Evolutionary conservation across 2,888 invertebrate genomes (phyloP).

Genomic region (Phengaris alcon): DNA sequence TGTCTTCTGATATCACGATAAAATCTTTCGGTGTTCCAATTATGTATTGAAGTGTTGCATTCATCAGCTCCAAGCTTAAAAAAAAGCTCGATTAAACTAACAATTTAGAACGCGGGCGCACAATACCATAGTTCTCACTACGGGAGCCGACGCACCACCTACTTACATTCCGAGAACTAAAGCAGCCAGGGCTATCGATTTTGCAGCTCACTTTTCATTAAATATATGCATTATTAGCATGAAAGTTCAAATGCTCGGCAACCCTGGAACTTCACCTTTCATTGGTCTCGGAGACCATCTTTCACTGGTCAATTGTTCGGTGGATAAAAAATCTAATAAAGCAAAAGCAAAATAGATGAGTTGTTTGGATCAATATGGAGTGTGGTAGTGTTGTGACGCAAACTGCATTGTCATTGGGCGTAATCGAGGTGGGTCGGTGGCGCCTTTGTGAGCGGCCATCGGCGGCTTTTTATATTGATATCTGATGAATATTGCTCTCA

Average conservation of each 20-base stretch:
- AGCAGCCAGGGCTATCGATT: background rate
- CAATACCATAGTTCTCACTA: constrained; percentile 72
- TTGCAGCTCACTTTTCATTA: background rate
- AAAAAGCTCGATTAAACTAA: constrained; percentile 75
- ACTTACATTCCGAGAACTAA: constrained; percentile 3
- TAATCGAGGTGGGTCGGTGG: constrained; percentile 76
- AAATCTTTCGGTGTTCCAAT: constrained; percentile 29
- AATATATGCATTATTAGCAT: constrained; percentile 22
- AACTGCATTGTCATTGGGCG: constrained; percentile 77
- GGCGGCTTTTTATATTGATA: constrained; percentile 72
- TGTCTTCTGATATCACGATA: background rate
- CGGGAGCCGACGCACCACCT: constrained; percentile 51
- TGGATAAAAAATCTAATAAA: constrained; percentile 70
- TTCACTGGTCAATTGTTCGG: constrained; percentile 47
- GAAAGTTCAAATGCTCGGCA: constrained; percentile 36
- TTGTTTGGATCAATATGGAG: constrained; percentile 78
- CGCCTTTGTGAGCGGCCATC: constrained; percentile 72
- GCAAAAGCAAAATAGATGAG: constrained; percentile 69
- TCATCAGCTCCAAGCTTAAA: constrained; percentile 55
- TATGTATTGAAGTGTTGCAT: constrained; percentile 46
- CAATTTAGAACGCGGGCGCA: constrained; percentile 64
- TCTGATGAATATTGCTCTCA: constrained; percentile 78
- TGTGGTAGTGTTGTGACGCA: constrained; percentile 60
- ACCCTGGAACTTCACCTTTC: constrained; percentile 27
- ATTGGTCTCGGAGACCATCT: constrained; percentile 37